These are phyloP conservation scores for Plumapathes pennacea DNA, from an alignment of 92 coral and sea anemone species.

Conservation along the genomic window DNA sequence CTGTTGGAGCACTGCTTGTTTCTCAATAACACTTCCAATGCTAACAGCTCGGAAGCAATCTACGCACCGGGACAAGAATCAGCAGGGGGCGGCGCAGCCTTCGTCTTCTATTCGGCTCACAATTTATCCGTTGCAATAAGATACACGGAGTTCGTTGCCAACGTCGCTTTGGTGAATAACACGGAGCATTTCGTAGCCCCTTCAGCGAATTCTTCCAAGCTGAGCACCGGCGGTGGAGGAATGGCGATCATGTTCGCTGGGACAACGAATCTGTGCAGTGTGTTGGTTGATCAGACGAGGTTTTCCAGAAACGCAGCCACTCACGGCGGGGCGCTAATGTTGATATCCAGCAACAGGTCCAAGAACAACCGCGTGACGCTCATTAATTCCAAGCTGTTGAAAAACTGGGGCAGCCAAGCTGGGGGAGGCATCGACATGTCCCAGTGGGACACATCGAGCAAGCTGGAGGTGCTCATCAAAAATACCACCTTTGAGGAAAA, in stretches of 20 bases:
- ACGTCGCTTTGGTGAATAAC: slow-evolving; percentile 62
- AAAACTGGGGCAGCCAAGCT: slow-evolving; percentile 71
- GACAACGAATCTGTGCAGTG: slow-evolving; percentile 35
- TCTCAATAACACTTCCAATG: slow-evolving; percentile 65
- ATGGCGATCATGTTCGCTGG: slow-evolving; percentile 31
- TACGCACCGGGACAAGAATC: slow-evolving; percentile 51
- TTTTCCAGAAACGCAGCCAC: slow-evolving; percentile 75
- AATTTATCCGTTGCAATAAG: slow-evolving; percentile 28
- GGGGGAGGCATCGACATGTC: slow-evolving; percentile 81
- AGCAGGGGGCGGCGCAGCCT: slow-evolving; percentile 64
- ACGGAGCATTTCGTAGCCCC: slow-evolving; percentile 52
- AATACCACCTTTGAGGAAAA: slow-evolving; percentile 52
- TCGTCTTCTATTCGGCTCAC: slow-evolving; percentile 23
- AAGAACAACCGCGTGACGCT: slow-evolving; percentile 33
- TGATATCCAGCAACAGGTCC: slow-evolving; percentile 48
- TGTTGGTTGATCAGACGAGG: slow-evolving; percentile 29
- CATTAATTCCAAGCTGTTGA: slow-evolving; percentile 18
- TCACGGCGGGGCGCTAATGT: slow-evolving; percentile 74
- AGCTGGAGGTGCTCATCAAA: slow-evolving; percentile 32
- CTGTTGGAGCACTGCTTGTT: slow-evolving; percentile 54
- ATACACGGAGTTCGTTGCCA: slow-evolving; percentile 45
- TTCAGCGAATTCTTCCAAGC: slow-evolving; percentile 48
- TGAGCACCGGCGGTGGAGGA: slow-evolving; percentile 64
- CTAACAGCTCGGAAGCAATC: slow-evolving; percentile 3
- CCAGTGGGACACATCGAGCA: slow-evolving; percentile 67